Percentiles rank a stretch among this genome's conserved stretches.
phyloP scores from a whole-genome alignment of 2,113 vertebrate genomes.

The Corvus moneduloides region DNA sequence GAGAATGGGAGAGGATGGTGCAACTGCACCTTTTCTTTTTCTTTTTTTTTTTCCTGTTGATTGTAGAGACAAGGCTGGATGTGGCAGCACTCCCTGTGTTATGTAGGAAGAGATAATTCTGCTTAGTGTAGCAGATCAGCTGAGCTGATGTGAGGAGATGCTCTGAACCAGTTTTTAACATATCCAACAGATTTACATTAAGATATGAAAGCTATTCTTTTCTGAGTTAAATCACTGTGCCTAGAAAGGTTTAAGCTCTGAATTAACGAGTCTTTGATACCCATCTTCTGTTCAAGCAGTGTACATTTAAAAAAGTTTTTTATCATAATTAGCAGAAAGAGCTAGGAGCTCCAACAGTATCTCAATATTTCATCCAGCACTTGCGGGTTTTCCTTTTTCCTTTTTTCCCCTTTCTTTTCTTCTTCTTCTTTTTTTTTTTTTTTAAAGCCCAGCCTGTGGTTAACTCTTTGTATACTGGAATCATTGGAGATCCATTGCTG shows the following conservation, averaged over 20 bases:
- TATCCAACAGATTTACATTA: slow-evolving; percentile 46
- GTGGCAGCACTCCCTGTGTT: neutral
- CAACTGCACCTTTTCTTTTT: neutral
- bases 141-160: slow-evolving; percentile 35
- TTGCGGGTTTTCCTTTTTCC: neutral
- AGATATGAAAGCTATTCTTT: slow-evolving; percentile 36
- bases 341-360: neutral
- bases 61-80: neutral
- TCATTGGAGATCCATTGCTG: neutral
- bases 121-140: slow-evolving; percentile 42
- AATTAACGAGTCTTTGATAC: slow-evolving; percentile 45
- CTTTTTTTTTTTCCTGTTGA: neutral
- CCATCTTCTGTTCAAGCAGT: slow-evolving; percentile 20
- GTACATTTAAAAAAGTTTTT: slow-evolving; percentile 23
- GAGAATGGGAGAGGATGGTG: neutral
- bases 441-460: neutral
- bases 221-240: slow-evolving; percentile 13
- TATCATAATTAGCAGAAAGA: slow-evolving; percentile 47
- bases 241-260: slow-evolving; percentile 23
- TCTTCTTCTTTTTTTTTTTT: neutral
- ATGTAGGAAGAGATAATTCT: slow-evolving; percentile 18
- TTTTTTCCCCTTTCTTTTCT: neutral
- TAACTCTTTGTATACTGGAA: neutral
- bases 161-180: slow-evolving; percentile 50
- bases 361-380: neutral